Conservation (phyloP, 2,797 vertebrate genomes). For the Xerus rutilus region DNA sequence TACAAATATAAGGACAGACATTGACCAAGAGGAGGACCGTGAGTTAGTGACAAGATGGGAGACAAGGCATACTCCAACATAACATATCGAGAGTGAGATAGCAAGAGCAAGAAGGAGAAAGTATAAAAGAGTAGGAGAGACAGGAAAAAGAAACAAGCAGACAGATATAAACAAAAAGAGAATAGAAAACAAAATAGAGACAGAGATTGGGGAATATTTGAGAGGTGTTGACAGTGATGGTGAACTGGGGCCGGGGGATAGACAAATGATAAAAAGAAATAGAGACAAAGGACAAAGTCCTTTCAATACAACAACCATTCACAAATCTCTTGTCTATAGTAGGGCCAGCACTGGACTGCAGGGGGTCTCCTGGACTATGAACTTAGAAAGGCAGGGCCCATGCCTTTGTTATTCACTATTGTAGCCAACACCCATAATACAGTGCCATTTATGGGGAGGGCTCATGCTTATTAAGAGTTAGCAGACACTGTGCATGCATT, state of each 20-base stretch:
- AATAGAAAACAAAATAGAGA: slow-evolving; percentile 46
- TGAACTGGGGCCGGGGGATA: not conserved
- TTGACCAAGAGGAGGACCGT: slow-evolving; percentile 18
- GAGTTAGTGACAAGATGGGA: slow-evolving; percentile 6
- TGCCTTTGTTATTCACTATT: not conserved
- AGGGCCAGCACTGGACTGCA: not conserved
- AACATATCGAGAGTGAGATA: not conserved
- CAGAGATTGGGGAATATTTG: not conserved
- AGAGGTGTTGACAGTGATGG: slow-evolving; percentile 1
- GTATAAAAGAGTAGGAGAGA: slow-evolving; percentile 3
- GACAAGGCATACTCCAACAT: not conserved
- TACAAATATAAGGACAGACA: not conserved
- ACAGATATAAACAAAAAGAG: slow-evolving; percentile 23
- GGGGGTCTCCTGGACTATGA: not conserved
- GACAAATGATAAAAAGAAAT: not conserved
- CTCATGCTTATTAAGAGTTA: slow-evolving; percentile 34
- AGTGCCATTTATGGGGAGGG: not conserved
- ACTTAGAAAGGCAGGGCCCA: not conserved
- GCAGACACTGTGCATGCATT: not conserved
- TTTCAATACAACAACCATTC: not conserved
- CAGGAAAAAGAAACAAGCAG: slow-evolving; percentile 1
- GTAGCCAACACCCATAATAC: not conserved
- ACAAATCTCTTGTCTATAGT: not conserved
- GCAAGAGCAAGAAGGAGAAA: slow-evolving; percentile 21
- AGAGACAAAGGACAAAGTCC: not conserved